Conservation (phyloP, 2,888 invertebrate genomes). For the Diachrysia chrysitis region DNA sequence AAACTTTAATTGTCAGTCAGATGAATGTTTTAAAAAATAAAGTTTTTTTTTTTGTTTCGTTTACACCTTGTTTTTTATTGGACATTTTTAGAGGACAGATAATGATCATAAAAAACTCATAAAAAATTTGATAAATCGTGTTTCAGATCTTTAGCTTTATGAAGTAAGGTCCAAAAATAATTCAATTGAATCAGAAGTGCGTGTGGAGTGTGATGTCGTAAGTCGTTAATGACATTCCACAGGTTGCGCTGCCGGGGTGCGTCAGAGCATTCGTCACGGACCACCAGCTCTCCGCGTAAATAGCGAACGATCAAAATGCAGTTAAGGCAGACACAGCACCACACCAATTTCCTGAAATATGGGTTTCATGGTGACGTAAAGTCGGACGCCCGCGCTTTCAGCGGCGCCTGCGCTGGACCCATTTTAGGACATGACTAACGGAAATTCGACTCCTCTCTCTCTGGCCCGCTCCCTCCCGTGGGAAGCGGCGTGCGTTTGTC, state of each 20-base stretch:
- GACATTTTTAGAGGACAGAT: neutral
- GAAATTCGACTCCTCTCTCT: constrained; percentile 91
- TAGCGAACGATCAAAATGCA: constrained; percentile 73
- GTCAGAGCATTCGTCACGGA: constrained; percentile 81
- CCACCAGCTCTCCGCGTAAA: constrained; percentile 69
- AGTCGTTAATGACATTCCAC: constrained; percentile 85
- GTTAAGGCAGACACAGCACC: constrained; percentile 74
- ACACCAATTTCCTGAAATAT: constrained; percentile 86
- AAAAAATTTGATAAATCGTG: constrained; percentile 6
- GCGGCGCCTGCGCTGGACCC: constrained; percentile 90
- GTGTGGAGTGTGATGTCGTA: constrained; percentile 74
- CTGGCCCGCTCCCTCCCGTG: constrained; percentile 86
- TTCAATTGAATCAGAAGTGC: constrained; percentile 68
- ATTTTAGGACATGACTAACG: constrained; percentile 93
- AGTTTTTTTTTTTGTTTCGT: constrained; percentile 1
- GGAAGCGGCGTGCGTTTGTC: constrained; percentile 79
- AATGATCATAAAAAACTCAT: neutral
- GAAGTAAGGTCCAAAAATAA: constrained; percentile 58
- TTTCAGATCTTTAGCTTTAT: constrained; percentile 17
- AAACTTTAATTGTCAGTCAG: constrained; percentile 49
- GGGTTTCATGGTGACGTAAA: constrained; percentile 87
- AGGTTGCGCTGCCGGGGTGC: constrained; percentile 77
- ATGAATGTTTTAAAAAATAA: constrained; percentile 35
- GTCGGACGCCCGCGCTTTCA: constrained; percentile 88
- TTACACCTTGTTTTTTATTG: constrained; percentile 5